Conservation (phyloP, 2,113 vertebrate genomes). For the Platanista minor region DNA sequence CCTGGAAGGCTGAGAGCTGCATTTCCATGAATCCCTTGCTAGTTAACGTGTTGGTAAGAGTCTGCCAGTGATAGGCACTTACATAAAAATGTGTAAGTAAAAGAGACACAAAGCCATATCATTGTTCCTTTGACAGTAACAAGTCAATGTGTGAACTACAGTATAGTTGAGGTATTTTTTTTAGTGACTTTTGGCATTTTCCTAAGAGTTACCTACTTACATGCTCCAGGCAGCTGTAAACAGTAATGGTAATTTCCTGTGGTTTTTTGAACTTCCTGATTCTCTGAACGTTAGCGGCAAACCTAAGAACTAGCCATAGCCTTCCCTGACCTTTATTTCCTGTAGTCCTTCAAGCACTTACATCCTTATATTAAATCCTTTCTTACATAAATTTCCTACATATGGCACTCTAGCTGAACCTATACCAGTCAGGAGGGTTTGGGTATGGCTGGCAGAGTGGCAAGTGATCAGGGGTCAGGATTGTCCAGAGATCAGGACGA, state of each 20-base stretch:
- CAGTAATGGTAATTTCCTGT: background rate
- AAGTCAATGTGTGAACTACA: background rate
- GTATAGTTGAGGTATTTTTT: background rate
- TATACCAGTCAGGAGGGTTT: background rate
- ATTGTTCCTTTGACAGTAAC: background rate
- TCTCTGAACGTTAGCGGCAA: background rate
- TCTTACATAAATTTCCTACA: background rate
- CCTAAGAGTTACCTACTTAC: background rate
- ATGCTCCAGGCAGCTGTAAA: background rate
- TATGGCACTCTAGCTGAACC: background rate
- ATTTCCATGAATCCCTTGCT: background rate
- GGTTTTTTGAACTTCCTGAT: background rate
- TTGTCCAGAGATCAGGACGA: background rate
- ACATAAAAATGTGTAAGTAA: background rate
- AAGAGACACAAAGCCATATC: background rate
- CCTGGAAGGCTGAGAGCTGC: background rate
- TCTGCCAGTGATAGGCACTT: background rate
- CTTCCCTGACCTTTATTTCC: background rate
- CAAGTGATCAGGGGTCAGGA: too few relatives aligned
- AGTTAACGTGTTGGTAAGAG: background rate
- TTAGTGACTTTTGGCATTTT: background rate
- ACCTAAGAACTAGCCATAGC: background rate
- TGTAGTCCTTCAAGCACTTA: background rate
- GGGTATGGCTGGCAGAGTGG: background rate
- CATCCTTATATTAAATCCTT: background rate